Evolutionary conservation across 2,113 vertebrate genomes (phyloP), one percentile per base, ranked within the genome.

Genomic region (Montifringilla adamsi): DNA sequence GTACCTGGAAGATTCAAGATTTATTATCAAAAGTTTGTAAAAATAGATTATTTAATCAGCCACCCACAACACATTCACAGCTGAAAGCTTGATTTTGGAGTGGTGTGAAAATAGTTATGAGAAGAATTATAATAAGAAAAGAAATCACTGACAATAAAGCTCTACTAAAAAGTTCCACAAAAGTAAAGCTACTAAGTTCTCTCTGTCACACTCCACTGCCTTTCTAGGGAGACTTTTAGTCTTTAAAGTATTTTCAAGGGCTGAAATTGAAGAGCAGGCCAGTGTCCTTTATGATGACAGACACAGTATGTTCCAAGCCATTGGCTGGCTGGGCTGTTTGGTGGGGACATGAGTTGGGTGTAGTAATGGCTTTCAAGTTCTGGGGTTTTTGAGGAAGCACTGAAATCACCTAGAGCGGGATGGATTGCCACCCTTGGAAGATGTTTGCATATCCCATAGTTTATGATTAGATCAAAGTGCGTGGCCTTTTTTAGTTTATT

Each of bases 41-140:
- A 66, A 55, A 60, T 44, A 74, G 28, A 31, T 83, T 83, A 89
- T 82, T 89, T 95, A 64, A 83, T 80, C 56, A 76, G 56, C 49
- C 53, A 73, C 46, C 23, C 78, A 75, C 69, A 76, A 50, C 35
- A 55, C 30, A 70, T 52, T 81, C 64, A 69, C 41, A 43, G 14
- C 9, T 56, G 53, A 94, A 92, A 84, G 4, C 39, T 74, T 89
- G n/a, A 68, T 87, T 96, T 77, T 91, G 59, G 21, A 83, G 19
- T 27, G 16, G 10, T 5, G 2, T 53, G 60, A 67, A 85, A 31
- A 68, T 64, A 72, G 53, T 87, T 63, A 78, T n/a, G 55, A 94
- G 27, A 13, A 53, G 46, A 93, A 92, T 92, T 82, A 49, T 60
- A 89, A 89, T 63, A 77, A 33, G 56, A 79, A 73, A 84, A 81